Conservation (phyloP, 2,888 invertebrate genomes). For the Eucriotettix oculatus region DNA sequence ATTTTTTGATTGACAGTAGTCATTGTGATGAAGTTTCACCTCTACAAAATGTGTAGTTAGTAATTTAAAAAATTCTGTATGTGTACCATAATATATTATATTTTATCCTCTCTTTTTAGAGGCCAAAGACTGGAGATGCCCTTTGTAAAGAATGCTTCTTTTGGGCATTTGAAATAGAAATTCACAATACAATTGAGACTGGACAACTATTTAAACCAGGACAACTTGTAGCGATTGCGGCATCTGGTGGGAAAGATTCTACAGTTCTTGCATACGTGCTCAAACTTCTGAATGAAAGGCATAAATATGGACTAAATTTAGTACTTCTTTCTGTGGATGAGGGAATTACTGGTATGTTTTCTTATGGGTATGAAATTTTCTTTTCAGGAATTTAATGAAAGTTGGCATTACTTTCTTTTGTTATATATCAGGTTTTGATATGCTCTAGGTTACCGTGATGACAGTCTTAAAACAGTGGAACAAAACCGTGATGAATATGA, state of each 20-base stretch:
- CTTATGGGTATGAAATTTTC: not conserved
- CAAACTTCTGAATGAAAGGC: constrained; percentile 76
- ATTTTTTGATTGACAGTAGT: too few relatives aligned
- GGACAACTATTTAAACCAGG: constrained; percentile 68
- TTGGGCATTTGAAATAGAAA: constrained; percentile 83
- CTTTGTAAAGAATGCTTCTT: constrained; percentile 92
- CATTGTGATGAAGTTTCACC: too few relatives aligned
- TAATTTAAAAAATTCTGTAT: not conserved
- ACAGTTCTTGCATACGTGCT: constrained; percentile 91
- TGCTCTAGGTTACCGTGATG: constrained; percentile 65
- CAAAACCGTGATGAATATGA: constrained; percentile 85
- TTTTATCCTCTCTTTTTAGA: constrained; percentile 31
- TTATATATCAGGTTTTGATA: not conserved
- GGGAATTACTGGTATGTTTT: constrained; percentile 64
- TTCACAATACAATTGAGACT: constrained; percentile 76
- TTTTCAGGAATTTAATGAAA: not conserved
- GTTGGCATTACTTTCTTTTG: not conserved
- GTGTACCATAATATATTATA: not conserved
- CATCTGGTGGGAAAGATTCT: constrained; percentile 91
- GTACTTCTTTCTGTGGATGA: constrained; percentile 93
- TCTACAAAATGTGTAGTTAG: too few relatives aligned
- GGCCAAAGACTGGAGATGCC: constrained; percentile 81
- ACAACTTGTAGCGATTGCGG: constrained; percentile 81
- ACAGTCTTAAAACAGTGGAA: constrained; percentile 91
- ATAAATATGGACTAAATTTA: constrained; percentile 79